These are phyloP conservation scores for Glyphotaelius pellucidus DNA, from an alignment of 2,888 invertebrate species.

Conservation along the genomic window DNA sequence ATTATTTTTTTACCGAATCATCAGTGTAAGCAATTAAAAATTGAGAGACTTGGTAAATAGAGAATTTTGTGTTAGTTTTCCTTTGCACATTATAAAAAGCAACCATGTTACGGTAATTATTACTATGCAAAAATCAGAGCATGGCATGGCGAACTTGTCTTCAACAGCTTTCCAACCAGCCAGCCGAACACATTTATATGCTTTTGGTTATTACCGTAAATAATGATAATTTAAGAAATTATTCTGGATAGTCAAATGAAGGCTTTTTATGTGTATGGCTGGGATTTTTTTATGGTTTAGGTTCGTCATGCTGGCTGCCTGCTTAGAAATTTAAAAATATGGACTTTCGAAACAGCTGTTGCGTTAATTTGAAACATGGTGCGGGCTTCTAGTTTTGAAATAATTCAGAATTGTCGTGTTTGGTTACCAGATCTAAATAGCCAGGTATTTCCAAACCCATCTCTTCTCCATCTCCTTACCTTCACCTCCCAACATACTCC, in stretches of 20 bases:
- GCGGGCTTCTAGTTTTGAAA: too few species aligned
- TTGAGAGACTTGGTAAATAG: neutral
- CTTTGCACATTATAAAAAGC: neutral
- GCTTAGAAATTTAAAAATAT: neutral
- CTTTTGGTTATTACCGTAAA: neutral
- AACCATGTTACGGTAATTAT: neutral
- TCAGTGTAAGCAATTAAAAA: neutral
- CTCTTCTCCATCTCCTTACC: too few species aligned
- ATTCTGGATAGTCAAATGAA: neutral
- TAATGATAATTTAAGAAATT: neutral
- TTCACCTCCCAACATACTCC: too few species aligned
- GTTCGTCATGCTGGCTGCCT: neutral
- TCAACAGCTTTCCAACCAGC: neutral
- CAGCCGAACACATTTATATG: neutral
- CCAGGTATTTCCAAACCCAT: too few species aligned
- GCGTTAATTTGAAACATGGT: neutral
- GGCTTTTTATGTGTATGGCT: neutral
- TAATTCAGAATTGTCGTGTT: too few species aligned
- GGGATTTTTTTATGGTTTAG: neutral
- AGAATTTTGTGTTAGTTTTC: neutral
- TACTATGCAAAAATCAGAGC: neutral
- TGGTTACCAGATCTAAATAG: too few species aligned
- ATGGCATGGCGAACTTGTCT: neutral
- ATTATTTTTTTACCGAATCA: neutral
- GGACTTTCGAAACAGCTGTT: neutral